Conservation (phyloP, 2,888 invertebrate species). For the Baccha elongata region DNA sequence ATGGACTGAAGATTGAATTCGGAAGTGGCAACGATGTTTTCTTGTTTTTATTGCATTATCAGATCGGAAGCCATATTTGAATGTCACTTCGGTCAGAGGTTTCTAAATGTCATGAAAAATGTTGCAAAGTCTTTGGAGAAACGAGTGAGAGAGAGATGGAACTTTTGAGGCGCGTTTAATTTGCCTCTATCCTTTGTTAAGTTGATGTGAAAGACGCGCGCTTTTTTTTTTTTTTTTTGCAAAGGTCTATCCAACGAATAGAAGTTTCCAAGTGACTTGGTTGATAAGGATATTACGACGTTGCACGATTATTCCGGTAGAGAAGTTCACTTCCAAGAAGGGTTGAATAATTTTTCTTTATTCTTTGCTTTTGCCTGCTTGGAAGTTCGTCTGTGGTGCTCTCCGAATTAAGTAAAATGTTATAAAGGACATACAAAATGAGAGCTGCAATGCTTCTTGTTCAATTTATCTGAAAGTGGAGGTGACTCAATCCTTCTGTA, state of each 20-base stretch:
- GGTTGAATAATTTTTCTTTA: constrained; percentile 71
- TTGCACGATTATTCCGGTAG: constrained; percentile 71
- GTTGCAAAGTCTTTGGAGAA: constrained; percentile 45
- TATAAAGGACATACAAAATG: constrained; percentile 44
- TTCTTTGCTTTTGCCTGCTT: constrained; percentile 51
- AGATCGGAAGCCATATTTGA: constrained; percentile 55
- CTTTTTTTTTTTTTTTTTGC: too few species aligned
- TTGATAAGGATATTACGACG: constrained; percentile 74
- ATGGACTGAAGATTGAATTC: constrained; percentile 13
- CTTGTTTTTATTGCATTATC: constrained; percentile 57
- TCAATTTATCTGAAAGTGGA: constrained; percentile 67
- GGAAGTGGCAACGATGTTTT: constrained; percentile 44
- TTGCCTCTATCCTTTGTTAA: constrained; percentile 60
- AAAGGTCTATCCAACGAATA: constrained; percentile 70
- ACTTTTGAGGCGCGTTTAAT: constrained; percentile 60
- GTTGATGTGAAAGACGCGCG: constrained; percentile 54
- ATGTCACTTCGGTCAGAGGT: constrained; percentile 57
- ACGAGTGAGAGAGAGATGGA: constrained; percentile 6
- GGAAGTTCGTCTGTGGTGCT: constrained; percentile 54
- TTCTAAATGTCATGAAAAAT: constrained; percentile 18
- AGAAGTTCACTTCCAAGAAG: constrained; percentile 69
- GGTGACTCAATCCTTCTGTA: neutral
- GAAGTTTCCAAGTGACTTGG: constrained; percentile 72
- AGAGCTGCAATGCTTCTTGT: constrained; percentile 52
- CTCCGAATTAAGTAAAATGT: constrained; percentile 37